Evolutionary conservation across 2,113 vertebrate species (phyloP).

Genomic region (Salvelinus namaycush): DNA sequence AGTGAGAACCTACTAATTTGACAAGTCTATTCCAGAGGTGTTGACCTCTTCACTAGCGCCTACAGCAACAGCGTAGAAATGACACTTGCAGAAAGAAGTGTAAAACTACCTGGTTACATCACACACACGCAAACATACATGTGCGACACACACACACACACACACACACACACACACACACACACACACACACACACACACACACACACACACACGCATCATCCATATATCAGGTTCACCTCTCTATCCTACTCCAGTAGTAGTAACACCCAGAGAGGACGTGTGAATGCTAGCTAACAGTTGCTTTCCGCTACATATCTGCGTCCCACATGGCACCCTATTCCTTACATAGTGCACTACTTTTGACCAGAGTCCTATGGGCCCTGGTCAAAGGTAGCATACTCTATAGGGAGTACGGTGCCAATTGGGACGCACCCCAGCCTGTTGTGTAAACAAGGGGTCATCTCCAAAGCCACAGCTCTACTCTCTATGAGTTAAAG

Average conservation of each 20-base stretch:
- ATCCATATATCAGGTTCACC: background rate
- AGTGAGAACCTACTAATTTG: constrained; percentile 69
- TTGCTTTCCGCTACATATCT: background rate
- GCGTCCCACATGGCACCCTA: no score
- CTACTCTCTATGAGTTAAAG: constrained; percentile 54
- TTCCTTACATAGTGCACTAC: no score
- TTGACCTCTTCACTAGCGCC: constrained; percentile 66
- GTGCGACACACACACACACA: background rate
- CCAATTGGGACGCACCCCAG: no score
- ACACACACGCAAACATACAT: background rate
- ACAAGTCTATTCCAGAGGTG: constrained; percentile 72
- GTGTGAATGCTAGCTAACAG: constrained; percentile 40
- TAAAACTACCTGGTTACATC: background rate
- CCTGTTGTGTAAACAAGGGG: constrained; percentile 50
- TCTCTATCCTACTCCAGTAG: background rate
- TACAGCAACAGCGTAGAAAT: constrained; percentile 42
- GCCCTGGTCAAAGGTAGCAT: no score
- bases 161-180: no score
- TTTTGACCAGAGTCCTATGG: no score
- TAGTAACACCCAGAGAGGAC: background rate
- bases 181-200: background rate
- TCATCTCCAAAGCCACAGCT: constrained; percentile 56
- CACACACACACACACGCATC: no score
- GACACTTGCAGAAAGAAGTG: constrained; percentile 38
- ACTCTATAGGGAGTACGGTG: no score